Evolutionary conservation across 2,797 vertebrate genomes (phyloP).

Genomic region (Kryptopterus vitreolus): DNA sequence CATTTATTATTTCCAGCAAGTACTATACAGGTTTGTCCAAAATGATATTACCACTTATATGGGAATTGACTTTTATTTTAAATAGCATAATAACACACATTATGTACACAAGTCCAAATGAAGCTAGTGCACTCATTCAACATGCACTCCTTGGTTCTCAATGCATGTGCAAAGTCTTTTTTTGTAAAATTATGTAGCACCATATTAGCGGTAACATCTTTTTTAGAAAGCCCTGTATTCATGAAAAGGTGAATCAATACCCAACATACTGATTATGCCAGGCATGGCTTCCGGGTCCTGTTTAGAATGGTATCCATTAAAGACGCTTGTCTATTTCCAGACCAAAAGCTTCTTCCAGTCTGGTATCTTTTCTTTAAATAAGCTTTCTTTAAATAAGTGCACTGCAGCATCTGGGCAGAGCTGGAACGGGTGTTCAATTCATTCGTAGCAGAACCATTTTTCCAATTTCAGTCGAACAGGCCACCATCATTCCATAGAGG

Average conservation of each 20-base stretch:
- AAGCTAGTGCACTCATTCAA: too few relatives aligned
- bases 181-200: too few relatives aligned
- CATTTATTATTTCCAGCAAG: conserved; percentile 3
- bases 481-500: conserved; percentile 1
- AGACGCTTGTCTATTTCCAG: neutral
- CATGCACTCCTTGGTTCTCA: too few relatives aligned
- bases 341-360: neutral
- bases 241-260: neutral
- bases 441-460: conserved; percentile 11
- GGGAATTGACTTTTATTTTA: too few relatives aligned
- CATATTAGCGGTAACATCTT: too few relatives aligned
- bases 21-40: too few relatives aligned
- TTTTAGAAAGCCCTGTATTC: too few relatives aligned
- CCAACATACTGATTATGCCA: neutral
- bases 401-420: conserved; percentile 1
- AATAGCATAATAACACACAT: too few relatives aligned
- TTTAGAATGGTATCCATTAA: neutral
- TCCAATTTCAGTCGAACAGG: conserved; percentile 12
- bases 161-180: too few relatives aligned
- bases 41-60: too few relatives aligned
- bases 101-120: too few relatives aligned
- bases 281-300: neutral
- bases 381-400: neutral
- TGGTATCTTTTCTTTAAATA: neutral
- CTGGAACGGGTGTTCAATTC: neutral